phyloP scores from a whole-genome alignment of 2,888 invertebrate species.

The Alloplasta piceator region DNA sequence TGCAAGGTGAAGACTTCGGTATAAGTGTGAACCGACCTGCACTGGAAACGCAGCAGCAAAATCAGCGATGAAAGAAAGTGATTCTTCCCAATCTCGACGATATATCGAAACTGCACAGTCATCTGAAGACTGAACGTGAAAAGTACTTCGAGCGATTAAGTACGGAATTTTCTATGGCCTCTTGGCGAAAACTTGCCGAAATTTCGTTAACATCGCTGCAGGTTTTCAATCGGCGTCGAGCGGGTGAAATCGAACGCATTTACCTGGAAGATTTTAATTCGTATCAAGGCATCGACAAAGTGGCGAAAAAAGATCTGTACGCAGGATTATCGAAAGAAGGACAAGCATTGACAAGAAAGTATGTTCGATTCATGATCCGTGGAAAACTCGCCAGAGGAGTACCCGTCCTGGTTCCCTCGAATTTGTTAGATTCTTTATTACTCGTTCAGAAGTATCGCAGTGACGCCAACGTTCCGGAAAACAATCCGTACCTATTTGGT shows the following conservation, averaged over 20 bases:
- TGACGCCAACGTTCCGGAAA: conserved; percentile 45
- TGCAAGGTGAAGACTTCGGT: conserved; percentile 44
- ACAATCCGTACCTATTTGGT: conserved; percentile 65
- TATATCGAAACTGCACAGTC: conserved; percentile 47
- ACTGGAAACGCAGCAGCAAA: conserved; percentile 44
- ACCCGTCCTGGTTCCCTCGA: conserved; percentile 57
- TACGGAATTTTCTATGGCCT: conserved; percentile 22
- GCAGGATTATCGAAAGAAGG: conserved; percentile 49
- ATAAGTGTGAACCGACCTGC: conserved; percentile 53
- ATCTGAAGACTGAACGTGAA: conserved; percentile 24
- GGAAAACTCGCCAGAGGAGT: conserved; percentile 63
- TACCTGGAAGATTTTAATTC: conserved; percentile 64
- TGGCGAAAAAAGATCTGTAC: conserved; percentile 59
- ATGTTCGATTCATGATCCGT: conserved; percentile 61
- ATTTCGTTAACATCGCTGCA: conserved; percentile 62
- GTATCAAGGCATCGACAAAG: conserved; percentile 62
- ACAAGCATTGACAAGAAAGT: conserved; percentile 63
- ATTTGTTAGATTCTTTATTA: conserved; percentile 52
- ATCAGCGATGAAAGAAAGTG: conserved; percentile 54
- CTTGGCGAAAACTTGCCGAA: conserved; percentile 65
- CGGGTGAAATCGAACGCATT: conserved; percentile 69
- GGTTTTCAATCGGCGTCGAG: conserved; percentile 68
- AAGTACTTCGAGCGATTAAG: conserved; percentile 14
- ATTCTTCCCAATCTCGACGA: conserved; percentile 55
- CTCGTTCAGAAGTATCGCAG: conserved; percentile 46